Conservation (phyloP, 1,140 invertebrate genomes). For the Himalopsyche phryganea region DNA sequence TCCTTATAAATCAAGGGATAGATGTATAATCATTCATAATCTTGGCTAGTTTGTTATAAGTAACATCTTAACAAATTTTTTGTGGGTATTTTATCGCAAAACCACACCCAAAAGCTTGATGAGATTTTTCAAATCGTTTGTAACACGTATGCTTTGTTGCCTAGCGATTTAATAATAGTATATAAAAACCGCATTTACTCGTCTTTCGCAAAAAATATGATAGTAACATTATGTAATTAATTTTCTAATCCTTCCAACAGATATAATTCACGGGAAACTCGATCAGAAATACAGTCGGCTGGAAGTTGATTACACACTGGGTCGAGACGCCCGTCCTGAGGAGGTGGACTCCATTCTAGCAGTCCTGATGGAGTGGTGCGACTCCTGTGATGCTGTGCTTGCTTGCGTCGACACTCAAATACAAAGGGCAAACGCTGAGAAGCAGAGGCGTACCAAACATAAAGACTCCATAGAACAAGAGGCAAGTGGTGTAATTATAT, state of each 20-base stretch:
- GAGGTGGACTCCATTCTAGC: slow-evolving; percentile 73
- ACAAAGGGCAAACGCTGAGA: slow-evolving; percentile 78
- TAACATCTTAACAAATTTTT: too few species aligned
- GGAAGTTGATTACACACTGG: slow-evolving; percentile 92
- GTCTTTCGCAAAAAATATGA: too few species aligned
- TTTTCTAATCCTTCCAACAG: slow-evolving; percentile 53
- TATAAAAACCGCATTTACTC: too few species aligned
- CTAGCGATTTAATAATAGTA: too few species aligned
- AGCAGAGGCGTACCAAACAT: slow-evolving; percentile 74
- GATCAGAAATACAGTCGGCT: slow-evolving; percentile 92
- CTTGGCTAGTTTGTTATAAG: too few species aligned
- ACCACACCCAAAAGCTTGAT: too few species aligned
- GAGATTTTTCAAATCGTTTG: too few species aligned
- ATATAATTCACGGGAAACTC: slow-evolving; percentile 94
- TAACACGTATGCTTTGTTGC: too few species aligned
- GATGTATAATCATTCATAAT: too few species aligned
- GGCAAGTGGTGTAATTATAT: slow-evolving; percentile 48
- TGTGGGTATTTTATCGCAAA: too few species aligned
- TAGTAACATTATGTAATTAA: too few species aligned
- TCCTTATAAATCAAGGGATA: too few species aligned
- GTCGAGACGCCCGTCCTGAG: slow-evolving; percentile 82
- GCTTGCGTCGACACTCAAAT: slow-evolving; percentile 88
- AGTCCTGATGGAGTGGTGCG: slow-evolving; percentile 86
- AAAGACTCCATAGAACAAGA: slow-evolving; percentile 83
- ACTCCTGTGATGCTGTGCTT: slow-evolving; percentile 85